A percentile compares a stretch with the other conserved stretches of the same genome.
Evolutionary conservation across 2,797 vertebrate genomes (phyloP).

Genomic region (Tiaroga cobitis): DNA sequence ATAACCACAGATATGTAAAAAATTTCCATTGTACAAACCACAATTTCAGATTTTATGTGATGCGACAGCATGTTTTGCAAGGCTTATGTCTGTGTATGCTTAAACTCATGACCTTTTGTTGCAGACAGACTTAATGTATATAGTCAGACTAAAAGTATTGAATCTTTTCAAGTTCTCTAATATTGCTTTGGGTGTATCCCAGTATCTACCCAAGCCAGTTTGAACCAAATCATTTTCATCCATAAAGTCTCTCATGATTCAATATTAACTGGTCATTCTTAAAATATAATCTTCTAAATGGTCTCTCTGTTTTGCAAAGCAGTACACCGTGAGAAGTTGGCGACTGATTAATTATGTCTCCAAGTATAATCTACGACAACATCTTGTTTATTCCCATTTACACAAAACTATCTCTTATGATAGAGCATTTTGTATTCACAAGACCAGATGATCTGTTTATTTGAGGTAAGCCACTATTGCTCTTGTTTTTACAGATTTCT

Average conservation of each 20-base stretch:
- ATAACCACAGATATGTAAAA: conserved; percentile 36
- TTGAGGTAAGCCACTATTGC: background rate
- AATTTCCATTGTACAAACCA: background rate
- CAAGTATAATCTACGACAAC: background rate
- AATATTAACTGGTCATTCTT: background rate
- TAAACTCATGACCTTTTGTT: background rate
- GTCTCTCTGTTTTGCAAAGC: background rate
- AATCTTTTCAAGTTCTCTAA: background rate
- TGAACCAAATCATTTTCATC: background rate
- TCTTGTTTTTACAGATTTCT: conserved; percentile 27
- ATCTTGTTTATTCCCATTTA: background rate
- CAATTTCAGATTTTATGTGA: background rate
- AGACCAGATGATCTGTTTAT: background rate
- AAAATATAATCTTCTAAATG: background rate
- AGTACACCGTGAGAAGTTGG: background rate
- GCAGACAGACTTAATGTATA: background rate
- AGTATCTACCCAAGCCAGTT: background rate
- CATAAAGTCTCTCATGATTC: background rate
- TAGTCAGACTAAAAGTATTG: background rate
- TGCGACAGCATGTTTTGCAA: background rate
- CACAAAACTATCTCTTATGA: background rate
- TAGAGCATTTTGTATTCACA: background rate
- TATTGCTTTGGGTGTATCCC: background rate
- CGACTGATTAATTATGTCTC: background rate
- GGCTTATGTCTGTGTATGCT: background rate